phyloP scores from a whole-genome alignment of 2,113 vertebrate genomes.

The Tenrec ecaudatus region DNA sequence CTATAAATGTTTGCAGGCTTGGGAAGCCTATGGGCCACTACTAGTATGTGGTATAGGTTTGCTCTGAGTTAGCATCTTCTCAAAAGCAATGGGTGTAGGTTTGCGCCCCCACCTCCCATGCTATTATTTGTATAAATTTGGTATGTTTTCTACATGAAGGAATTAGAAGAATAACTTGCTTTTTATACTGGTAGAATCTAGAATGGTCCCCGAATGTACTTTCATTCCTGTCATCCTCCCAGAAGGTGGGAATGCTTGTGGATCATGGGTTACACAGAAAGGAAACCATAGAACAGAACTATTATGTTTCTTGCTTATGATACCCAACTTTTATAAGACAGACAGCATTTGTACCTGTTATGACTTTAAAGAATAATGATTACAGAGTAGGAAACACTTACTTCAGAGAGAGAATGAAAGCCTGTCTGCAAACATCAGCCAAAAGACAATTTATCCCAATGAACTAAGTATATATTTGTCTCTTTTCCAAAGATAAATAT shows the following conservation, averaged over 20 bases:
- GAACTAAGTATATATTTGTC: not conserved
- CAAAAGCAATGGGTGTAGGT: not conserved
- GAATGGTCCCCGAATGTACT: not conserved
- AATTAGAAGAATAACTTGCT: conserved; percentile 14
- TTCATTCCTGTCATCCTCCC: not conserved
- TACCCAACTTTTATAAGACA: not conserved
- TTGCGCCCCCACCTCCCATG: not conserved
- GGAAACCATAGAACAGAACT: not conserved
- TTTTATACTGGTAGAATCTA: conserved; percentile 10
- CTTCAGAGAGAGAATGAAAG: not conserved
- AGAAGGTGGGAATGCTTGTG: not conserved
- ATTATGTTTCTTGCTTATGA: not conserved
- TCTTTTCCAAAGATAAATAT: conserved; percentile 42
- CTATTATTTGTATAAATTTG: conserved; percentile 50
- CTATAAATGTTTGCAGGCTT: not conserved
- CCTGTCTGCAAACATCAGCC: not conserved
- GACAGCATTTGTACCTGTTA: not conserved
- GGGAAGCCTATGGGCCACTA: not conserved
- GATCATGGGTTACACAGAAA: not conserved
- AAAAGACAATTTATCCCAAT: not conserved
- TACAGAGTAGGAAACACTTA: not conserved
- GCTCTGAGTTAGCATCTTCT: not conserved
- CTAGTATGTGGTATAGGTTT: not conserved
- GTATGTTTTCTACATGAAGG: conserved; percentile 8
- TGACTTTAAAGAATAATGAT: not conserved